Evolutionary conservation across 2,888 invertebrate species (phyloP), one percentile per base, ranked within the genome.

Genomic region (Melinaea menophilus): DNA sequence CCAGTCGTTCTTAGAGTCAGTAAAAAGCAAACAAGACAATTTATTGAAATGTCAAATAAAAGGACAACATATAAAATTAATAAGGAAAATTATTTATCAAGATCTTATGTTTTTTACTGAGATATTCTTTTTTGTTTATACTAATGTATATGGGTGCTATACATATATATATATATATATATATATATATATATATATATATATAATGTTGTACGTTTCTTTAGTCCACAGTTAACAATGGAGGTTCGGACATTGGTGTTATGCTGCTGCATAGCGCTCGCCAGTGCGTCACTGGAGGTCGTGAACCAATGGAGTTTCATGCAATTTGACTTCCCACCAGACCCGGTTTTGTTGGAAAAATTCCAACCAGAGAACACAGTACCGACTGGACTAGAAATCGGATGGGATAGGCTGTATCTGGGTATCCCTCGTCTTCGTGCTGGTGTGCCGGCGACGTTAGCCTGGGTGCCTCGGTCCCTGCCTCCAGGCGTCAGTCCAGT

Each of bases 401-500:
- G 93, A 2, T 92, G 92, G 84, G 94, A 95, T 73, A 90, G 94
- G 66, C 86, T 96, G 35, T 96, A 95, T 78, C 66, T 97, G n/a
- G 93, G 95, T 0, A 93, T 94, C 11, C 96, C 96, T 0, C 89
- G 96, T 62, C 82, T 96, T 37, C 91, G 95, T 63, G 92, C 93
- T 0, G 96, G 96, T 4, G 94, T 96, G 0, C 94, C 96, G 0
- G 94, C 96, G 0, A 95, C 96, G 0, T 75, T 97, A 5, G 93
- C 92, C 12, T 93, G 92, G 83, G 92, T 96, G 5, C 92, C 95
- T 0, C 90, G 95, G 57, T 92, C 92, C 65, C 79, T 92, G 46
- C 93, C 93, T 0, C 85, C 91, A 0, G 94, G 93, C 7, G 94
- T 94, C 69, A 95, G 94, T 69, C 96, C 96, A 2, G 91, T 91